These are phyloP conservation scores for Petaurus breviceps DNA, from an alignment of 2,113 vertebrate genomes.

Conservation along the genomic window DNA sequence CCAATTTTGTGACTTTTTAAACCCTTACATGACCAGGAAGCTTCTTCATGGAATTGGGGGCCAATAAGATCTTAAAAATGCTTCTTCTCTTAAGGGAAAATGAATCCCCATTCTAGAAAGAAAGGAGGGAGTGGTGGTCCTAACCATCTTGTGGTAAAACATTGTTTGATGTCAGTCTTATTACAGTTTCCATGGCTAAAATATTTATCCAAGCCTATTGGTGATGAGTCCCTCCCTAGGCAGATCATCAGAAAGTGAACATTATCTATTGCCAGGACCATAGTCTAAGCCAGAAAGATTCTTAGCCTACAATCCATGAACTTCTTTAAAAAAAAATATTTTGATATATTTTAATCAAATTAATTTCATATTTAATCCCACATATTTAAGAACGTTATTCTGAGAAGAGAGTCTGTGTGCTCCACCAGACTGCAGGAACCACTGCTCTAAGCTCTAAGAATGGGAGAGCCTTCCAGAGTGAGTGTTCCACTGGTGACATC, in stretches of 20 bases:
- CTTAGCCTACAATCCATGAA: neutral
- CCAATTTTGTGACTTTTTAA: neutral
- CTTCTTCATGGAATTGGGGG: neutral
- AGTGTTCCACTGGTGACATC: neutral
- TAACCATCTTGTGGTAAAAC: neutral
- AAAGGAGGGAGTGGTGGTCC: neutral
- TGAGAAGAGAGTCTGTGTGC: neutral
- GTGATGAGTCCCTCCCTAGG: neutral
- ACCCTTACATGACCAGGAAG: neutral
- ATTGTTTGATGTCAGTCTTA: neutral
- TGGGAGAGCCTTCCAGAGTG: neutral
- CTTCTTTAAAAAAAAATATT: neutral
- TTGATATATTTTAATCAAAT: neutral
- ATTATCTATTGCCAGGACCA: neutral
- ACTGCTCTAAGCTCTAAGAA: neutral
- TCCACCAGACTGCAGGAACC: neutral
- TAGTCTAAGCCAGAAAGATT: neutral
- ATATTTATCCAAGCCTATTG: neutral
- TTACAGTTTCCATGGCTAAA: neutral
- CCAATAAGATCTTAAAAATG: neutral
- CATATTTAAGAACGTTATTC: neutral
- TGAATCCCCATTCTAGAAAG: neutral
- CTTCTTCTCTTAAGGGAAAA: neutral
- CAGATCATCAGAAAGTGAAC: neutral
- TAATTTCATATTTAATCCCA: neutral